phyloP scores from a whole-genome alignment of 2,797 vertebrate genomes.

The Sebastes reedi region DNA sequence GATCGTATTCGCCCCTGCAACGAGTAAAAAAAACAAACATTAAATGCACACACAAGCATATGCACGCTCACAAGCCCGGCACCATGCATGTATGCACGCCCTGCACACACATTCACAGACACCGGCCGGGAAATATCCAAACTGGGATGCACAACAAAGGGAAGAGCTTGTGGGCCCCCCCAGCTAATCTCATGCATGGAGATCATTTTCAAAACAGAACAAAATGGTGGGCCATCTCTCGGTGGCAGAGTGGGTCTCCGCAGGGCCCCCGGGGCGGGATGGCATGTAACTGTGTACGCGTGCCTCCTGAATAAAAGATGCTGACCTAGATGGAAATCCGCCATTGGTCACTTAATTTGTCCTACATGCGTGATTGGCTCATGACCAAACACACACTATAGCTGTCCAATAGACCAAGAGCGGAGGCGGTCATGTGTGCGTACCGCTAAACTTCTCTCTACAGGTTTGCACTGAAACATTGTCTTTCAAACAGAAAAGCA shows the following conservation, averaged over 20 bases:
- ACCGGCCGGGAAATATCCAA: constrained; percentile 54
- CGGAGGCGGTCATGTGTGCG: background rate
- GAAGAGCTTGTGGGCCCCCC: constrained; percentile 55
- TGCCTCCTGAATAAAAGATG: constrained; percentile 85
- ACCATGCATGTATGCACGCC: background rate
- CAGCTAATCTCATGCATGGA: constrained; percentile 74
- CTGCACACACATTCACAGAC: constrained; percentile 18
- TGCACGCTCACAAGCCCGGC: constrained; percentile 13
- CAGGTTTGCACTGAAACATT: constrained; percentile 1
- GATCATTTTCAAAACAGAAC: constrained; percentile 80
- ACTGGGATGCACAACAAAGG: constrained; percentile 68
- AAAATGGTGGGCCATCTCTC: constrained; percentile 75
- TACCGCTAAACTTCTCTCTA: background rate
- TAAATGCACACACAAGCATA: constrained; percentile 26
- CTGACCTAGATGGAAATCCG: constrained; percentile 82
- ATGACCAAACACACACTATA: constrained; percentile 40
- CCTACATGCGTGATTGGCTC: constrained; percentile 75
- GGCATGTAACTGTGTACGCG: constrained; percentile 82
- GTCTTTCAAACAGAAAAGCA: background rate
- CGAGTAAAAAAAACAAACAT: constrained; percentile 11
- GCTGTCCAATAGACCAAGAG: constrained; percentile 14
- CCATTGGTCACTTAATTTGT: constrained; percentile 83
- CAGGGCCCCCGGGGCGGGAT: constrained; percentile 72
- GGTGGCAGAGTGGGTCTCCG: constrained; percentile 71
- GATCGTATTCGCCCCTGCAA: constrained; percentile 44